phyloP scores from a whole-genome alignment of 2,888 invertebrate genomes.

The Bedellia somnulentella region DNA sequence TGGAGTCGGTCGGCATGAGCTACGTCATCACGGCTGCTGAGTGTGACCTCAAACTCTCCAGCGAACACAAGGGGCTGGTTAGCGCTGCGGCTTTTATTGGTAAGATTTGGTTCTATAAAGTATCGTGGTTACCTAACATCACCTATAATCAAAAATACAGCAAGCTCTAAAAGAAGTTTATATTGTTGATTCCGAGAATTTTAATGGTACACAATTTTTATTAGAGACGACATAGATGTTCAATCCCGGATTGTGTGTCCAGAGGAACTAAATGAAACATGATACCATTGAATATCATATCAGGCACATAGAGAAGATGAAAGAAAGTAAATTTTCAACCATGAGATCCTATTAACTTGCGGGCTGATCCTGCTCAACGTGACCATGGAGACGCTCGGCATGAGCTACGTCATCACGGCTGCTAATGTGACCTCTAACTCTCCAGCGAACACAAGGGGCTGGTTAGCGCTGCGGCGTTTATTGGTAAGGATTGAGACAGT shows the following conservation, averaged over 20 bases:
- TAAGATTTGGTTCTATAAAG: no score
- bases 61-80: slow-evolving; percentile 63
- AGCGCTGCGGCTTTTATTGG: slow-evolving; percentile 68
- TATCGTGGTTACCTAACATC: no score
- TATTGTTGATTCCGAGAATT: no score
- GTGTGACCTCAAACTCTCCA: slow-evolving; percentile 64
- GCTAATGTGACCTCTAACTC: slow-evolving; percentile 66
- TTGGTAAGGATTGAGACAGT: slow-evolving; percentile 63
- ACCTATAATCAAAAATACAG: no score
- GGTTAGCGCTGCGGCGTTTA: slow-evolving; percentile 65
- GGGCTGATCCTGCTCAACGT: slow-evolving; percentile 68
- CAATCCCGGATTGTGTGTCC: no score
- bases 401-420: slow-evolving; percentile 67
- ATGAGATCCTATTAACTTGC: slow-evolving; percentile 60
- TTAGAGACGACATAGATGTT: no score
- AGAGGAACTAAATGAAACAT: no score
- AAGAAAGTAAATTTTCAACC: no score
- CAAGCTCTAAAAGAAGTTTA: no score
- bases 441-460: slow-evolving; percentile 63
- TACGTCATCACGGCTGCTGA: slow-evolving; percentile 67
- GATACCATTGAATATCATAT: no score
- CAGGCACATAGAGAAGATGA: no score
- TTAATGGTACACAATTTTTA: no score
- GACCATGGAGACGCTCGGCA: slow-evolving; percentile 68
- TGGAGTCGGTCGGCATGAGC: slow-evolving; percentile 69